Base-by-base conservation (phyloP, 2,797 vertebrate genomes). In the Lepilemur ruficaudatus region DNA sequence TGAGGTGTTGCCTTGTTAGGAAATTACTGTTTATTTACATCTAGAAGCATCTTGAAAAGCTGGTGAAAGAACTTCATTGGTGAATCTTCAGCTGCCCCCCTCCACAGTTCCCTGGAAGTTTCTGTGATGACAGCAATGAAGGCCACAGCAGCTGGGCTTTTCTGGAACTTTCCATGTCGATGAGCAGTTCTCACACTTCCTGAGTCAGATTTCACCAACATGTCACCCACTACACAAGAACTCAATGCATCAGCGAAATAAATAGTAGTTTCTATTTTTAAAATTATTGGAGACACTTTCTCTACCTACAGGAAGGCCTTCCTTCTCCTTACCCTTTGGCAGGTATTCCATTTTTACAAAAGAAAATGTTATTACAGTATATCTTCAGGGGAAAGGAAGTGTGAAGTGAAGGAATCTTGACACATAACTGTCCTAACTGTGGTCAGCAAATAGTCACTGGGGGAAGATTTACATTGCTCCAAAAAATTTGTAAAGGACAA, bases 1-100 rank as follows among this genome's bases (percentile, higher is more conserved):
- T 97, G 97, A 97, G 94, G 93, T 94, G 96, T 78, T 80, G 59
- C 96, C 95, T 97, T 96, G 95, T 97, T 97, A 98, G 84, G 61
- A 92, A 95, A 7, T 65, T 78, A 73, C 78, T 46, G 57, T 85
- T 91, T 93, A 48, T 88, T 93, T 90, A 43, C 69, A 72, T 70
- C 17, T 46, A 73, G 89, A 81, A 86, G 81, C 90, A 55, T 79
- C 91, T 35, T 73, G 83, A 78, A 48, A 55, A 63, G 30, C 82
- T 80, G 73, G 63, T 11, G 41, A 61, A 80, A 70, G 43, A 91
- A 67, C 15, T 61, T 87, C 73, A 70, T 83, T 69, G 79, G 82
- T 75, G 65, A 91, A 35, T 22, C 23, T 38, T 57, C 2, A 0
- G 55, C 30, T 17, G 35, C 28, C 63, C 78, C 57, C 12, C 22